Conservation (phyloP, 2,797 vertebrate genomes). For the Threskiornis aethiopicus region DNA sequence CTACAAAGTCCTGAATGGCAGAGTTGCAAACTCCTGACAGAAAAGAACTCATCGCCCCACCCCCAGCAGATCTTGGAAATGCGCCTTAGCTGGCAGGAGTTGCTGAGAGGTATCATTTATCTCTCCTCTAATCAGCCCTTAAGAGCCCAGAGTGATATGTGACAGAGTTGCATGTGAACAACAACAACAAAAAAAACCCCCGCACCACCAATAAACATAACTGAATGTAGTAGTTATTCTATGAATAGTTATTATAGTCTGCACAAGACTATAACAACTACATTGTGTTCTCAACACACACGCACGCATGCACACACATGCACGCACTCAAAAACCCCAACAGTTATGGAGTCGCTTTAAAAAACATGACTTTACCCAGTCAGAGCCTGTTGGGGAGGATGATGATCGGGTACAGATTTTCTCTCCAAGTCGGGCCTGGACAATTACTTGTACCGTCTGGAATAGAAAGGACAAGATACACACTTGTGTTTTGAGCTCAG, state of each 20-base stretch:
- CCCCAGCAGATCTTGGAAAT: neutral
- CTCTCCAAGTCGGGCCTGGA: constrained; percentile 96
- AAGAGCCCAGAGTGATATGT: neutral
- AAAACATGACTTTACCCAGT: constrained; percentile 84
- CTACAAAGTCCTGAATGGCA: neutral
- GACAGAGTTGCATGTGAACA: neutral
- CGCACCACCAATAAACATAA: neutral
- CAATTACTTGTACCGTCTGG: constrained; percentile 97
- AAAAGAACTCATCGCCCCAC: neutral
- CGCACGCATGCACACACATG: too few relatives aligned
- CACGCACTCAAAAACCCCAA: neutral
- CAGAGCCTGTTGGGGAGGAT: constrained; percentile 95
- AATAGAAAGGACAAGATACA: constrained; percentile 24
- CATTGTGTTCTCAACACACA: neutral
- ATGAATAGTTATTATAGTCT: neutral
- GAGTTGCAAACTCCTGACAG: neutral
- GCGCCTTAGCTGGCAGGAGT: neutral
- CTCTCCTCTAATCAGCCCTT: neutral
- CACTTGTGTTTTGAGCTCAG: neutral
- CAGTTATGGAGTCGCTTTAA: neutral
- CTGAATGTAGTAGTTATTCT: neutral
- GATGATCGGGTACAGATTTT: constrained; percentile 95
- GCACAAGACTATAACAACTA: neutral
- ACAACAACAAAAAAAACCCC: neutral
- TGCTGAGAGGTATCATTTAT: neutral